Percentiles rank a stretch among this genome's conserved stretches.
phyloP scores from a whole-genome alignment of 2,888 invertebrate genomes.

The Diplazon laetatorius region DNA sequence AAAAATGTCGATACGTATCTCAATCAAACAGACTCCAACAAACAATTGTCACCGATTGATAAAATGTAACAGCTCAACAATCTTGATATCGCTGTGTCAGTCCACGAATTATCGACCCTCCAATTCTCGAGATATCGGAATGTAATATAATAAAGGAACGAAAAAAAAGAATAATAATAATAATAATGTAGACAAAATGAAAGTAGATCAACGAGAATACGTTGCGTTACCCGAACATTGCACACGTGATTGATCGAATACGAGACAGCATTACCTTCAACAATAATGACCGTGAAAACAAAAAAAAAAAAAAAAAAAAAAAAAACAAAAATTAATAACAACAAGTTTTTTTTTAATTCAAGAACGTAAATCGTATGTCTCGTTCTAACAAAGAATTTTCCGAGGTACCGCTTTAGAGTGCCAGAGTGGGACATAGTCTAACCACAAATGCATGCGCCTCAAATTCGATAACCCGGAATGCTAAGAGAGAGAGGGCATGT shows the following conservation, averaged over 20 bases:
- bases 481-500: constrained; percentile 68
- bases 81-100: constrained; percentile 57
- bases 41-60: background rate
- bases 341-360: no score
- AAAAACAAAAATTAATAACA: no score
- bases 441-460: constrained; percentile 68
- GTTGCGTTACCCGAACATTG: constrained; percentile 49
- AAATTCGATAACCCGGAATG: constrained; percentile 67
- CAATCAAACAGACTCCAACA: background rate
- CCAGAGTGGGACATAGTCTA: constrained; percentile 66
- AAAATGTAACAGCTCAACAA: background rate
- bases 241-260: constrained; percentile 58
- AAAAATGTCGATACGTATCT: background rate
- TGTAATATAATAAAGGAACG: constrained; percentile 32
- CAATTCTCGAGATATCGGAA: constrained; percentile 56
- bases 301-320: no score
- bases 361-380: constrained; percentile 58
- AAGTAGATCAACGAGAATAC: constrained; percentile 40
- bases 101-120: constrained; percentile 57
- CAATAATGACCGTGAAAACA: constrained; percentile 9
- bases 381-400: constrained; percentile 69
- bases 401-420: constrained; percentile 65
- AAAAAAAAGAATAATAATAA: no score
- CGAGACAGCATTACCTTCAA: constrained; percentile 44
- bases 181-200: constrained; percentile 13